Conservation (phyloP, 2,113 vertebrate species). For the Mugil cephalus region DNA sequence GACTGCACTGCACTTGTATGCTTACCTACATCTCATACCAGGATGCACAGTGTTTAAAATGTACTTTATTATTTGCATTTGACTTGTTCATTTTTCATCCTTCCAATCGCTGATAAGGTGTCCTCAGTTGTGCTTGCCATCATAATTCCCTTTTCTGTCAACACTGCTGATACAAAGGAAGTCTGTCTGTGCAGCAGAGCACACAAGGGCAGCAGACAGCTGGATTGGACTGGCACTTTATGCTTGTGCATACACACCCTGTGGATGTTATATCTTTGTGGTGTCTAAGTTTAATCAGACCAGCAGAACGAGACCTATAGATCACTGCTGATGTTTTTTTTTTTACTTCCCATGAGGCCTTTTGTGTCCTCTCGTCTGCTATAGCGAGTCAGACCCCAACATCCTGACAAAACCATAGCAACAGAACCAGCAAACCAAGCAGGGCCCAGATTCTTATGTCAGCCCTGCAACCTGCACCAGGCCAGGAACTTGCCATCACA, state of each 20-base stretch:
- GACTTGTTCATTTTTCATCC: background rate
- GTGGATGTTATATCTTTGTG: slow-evolving; percentile 28
- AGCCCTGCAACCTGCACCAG: slow-evolving; percentile 86
- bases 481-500: slow-evolving; percentile 90
- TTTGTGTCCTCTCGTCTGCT: slow-evolving; percentile 51
- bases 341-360: slow-evolving; percentile 85
- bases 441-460: slow-evolving; percentile 87
- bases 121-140: slow-evolving; percentile 29
- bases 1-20: too few relatives aligned
- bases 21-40: too few relatives aligned
- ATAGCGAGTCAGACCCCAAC: slow-evolving; percentile 69
- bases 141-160: slow-evolving; percentile 44
- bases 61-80: too few relatives aligned
- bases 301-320: slow-evolving; percentile 83
- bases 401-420: slow-evolving; percentile 85
- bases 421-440: slow-evolving; percentile 34
- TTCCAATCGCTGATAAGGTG: background rate
- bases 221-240: slow-evolving; percentile 29
- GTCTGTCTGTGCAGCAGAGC: slow-evolving; percentile 34
- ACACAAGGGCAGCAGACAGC: slow-evolving; percentile 73
- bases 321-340: slow-evolving; percentile 94
- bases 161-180: slow-evolving; percentile 35
- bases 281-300: slow-evolving; percentile 13
- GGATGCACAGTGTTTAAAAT: too few relatives aligned
- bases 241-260: background rate